Base-by-base conservation (phyloP, 1,140 invertebrate species). In the Zaprionus nigranus region DNA sequence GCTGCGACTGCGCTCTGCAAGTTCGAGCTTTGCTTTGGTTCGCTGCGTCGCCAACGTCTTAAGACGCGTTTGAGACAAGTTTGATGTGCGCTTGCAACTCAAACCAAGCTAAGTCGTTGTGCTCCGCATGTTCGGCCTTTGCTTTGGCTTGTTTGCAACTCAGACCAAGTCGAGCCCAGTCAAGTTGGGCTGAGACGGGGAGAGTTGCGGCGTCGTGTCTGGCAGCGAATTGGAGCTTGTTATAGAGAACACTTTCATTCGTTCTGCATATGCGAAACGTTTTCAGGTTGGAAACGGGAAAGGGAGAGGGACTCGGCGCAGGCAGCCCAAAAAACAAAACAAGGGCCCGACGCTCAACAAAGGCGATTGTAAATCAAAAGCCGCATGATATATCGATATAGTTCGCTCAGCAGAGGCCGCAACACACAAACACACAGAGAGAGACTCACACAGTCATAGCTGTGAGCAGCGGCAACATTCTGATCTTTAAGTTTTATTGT, bases 301-400 rank as follows among this genome's bases (percentile, higher is more conserved):
- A 63, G 28, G 40, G 56, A 17, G 38, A 6, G 15, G 38, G 40
- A 49, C 68, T 43, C 58, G 49, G 13, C n/a, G 28, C 24, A 34
- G 68, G n/a, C 49, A 54, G 72, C 64, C 28, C 54, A 63, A 81
- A 81, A 83, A 74, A 87, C 49, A 63, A 81, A 83, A 78, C 88
- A 87, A 84, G 74, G 74, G 43, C 67, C 40, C 75, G 72, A 76
- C 69, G 69, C 53, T 64, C 53, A 71, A 69, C 67, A 87, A 86
- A 87, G 83, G 81, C 78, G 81, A 83, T 81, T 84, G 81, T 84
- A 88, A 87, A 88, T 87, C 81, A 88, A 88, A 87, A 84, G 74
- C 61, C 74, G 84, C 81, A 87, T 87, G 83, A 88, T 87, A 87
- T 87, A 90, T 87, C 84, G 84, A 87, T 84, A 84, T 75, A 78